These are phyloP conservation scores for Anaspis maculata DNA, from an alignment of 2,888 invertebrate genomes.

Conservation along the genomic window DNA sequence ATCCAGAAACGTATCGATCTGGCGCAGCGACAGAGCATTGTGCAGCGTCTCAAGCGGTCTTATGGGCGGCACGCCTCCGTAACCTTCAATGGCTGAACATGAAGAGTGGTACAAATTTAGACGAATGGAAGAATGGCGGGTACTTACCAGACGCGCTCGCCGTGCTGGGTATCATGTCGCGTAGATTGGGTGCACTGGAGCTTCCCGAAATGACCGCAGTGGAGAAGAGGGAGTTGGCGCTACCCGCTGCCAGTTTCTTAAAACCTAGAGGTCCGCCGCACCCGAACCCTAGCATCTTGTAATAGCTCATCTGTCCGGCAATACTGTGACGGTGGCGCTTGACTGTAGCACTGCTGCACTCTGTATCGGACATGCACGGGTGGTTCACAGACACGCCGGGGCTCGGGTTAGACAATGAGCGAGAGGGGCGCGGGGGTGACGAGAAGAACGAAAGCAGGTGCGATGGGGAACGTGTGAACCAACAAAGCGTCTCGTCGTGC, in stretches of 20 bases:
- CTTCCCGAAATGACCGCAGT: slow-evolving; percentile 95
- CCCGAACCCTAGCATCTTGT: slow-evolving; percentile 79
- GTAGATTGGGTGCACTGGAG: slow-evolving; percentile 83
- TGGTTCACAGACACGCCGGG: slow-evolving; percentile 25
- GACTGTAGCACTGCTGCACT: slow-evolving; percentile 35
- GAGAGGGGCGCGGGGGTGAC: slow-evolving; percentile 21
- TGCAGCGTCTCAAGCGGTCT: slow-evolving; percentile 95
- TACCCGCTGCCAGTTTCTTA: slow-evolving; percentile 58
- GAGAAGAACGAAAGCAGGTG: slow-evolving; percentile 36
- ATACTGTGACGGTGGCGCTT: slow-evolving; percentile 92
- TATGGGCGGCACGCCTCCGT: slow-evolving; percentile 90
- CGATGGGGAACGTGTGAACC: slow-evolving; percentile 28
- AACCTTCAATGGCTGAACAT: slow-evolving; percentile 64
- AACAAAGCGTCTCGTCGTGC: slow-evolving; percentile 11
- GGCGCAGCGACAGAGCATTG: slow-evolving; percentile 88
- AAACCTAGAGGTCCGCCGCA: slow-evolving; percentile 48
- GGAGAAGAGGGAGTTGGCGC: slow-evolving; percentile 82
- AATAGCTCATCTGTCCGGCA: slow-evolving; percentile 91
- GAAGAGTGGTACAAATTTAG: background rate
- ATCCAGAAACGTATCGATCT: slow-evolving; percentile 84
- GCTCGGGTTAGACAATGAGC: slow-evolving; percentile 34
- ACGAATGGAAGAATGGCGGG: no score
- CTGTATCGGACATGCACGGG: slow-evolving; percentile 34
- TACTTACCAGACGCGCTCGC: slow-evolving; percentile 66
- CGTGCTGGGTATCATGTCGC: slow-evolving; percentile 75